A percentile compares a stretch with the other conserved stretches of the same genome.
Conservation (phyloP, 1,140 invertebrate genomes). For the Dermatophagoides farinae region DNA sequence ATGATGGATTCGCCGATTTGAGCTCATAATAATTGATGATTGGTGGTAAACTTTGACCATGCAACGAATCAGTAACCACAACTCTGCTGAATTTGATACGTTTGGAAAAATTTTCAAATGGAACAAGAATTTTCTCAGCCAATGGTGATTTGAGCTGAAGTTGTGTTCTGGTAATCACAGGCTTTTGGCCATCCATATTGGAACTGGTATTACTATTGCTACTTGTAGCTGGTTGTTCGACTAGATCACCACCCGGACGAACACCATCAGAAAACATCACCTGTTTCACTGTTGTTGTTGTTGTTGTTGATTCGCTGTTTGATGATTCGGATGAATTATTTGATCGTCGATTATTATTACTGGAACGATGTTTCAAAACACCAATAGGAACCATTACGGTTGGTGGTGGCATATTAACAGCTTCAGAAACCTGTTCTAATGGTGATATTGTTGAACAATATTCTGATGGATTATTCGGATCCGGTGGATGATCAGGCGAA, state of each 20-base stretch:
- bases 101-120: background rate
- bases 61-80: constrained; percentile 13
- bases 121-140: background rate
- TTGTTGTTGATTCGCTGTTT: background rate
- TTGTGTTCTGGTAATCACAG: constrained; percentile 26
- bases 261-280: constrained; percentile 85
- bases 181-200: constrained; percentile 26
- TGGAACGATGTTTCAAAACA: constrained; percentile 39
- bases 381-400: constrained; percentile 65
- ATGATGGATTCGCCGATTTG: background rate
- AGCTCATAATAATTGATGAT: constrained; percentile 14
- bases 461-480: constrained; percentile 73
- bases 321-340: background rate
- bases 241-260: constrained; percentile 65
- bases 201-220: background rate
- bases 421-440: constrained; percentile 42
- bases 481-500: constrained; percentile 30
- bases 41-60: constrained; percentile 16
- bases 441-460: constrained; percentile 70
- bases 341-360: constrained; percentile 13
- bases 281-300: constrained; percentile 36
- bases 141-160: constrained; percentile 11
- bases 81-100: constrained; percentile 4
- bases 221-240: constrained; percentile 29
- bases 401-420: constrained; percentile 33